Conservation (phyloP, 2,797 vertebrate genomes). For the Petrocephalus sullivani region DNA sequence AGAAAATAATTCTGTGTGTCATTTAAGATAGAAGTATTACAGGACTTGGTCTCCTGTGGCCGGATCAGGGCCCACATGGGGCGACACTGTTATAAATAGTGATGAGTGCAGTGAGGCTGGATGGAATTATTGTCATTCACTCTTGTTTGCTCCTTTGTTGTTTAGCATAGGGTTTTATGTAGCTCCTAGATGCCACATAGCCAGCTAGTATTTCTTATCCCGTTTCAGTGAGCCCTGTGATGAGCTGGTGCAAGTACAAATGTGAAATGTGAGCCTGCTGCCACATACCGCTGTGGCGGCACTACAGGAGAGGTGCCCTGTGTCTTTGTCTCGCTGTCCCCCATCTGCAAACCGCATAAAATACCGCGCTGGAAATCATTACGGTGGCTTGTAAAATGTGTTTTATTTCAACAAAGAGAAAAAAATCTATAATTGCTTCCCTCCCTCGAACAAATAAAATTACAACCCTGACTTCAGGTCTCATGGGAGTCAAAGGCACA, state of each 20-base stretch:
- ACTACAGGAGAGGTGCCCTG: not conserved
- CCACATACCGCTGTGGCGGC: not conserved
- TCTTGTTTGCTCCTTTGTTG: not conserved
- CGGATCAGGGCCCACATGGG: too few species aligned
- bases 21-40: not conserved
- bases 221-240: not conserved
- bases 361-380: not conserved
- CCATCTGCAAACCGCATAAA: not conserved
- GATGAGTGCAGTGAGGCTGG: not conserved
- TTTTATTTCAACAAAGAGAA: not conserved
- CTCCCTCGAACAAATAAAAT: not conserved
- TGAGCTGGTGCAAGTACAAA: not conserved
- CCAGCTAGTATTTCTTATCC: not conserved
- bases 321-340: not conserved
- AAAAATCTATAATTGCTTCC: not conserved
- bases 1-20: not conserved
- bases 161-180: not conserved
- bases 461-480: not conserved
- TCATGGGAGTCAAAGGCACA: not conserved
- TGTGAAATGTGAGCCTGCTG: not conserved
- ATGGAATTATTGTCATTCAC: not conserved
- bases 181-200: not conserved
- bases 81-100: not conserved
- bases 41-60: not conserved
- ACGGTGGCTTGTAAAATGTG: not conserved